Evolutionary conservation across 1,140 invertebrate genomes (phyloP).

Genomic region (Diplogasteroides magnus): DNA sequence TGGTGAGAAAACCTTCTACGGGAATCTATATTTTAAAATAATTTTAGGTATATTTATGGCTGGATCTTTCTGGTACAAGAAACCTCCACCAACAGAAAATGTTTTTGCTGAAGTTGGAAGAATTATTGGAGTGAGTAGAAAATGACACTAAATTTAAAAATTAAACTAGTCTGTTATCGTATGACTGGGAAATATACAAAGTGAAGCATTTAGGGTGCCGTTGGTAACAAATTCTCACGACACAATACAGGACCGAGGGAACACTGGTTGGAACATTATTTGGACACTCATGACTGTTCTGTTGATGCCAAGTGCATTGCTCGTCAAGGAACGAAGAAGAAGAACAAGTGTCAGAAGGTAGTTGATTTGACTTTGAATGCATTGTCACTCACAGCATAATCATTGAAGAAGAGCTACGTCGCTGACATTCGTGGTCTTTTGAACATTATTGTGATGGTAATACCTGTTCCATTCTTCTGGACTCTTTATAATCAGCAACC

Average conservation of each 20-base stretch:
- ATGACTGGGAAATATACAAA: too few relatives aligned
- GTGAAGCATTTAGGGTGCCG: constrained; percentile 57
- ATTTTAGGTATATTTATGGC: constrained; percentile 71
- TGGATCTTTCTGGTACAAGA: constrained; percentile 72
- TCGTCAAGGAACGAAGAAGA: constrained; percentile 24
- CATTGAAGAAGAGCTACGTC: constrained; percentile 60
- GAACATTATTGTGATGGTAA: constrained; percentile 70
- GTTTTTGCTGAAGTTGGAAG: constrained; percentile 71
- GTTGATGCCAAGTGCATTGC: constrained; percentile 61
- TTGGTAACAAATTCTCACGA: constrained; percentile 39
- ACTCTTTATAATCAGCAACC: constrained; percentile 69
- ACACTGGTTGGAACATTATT: constrained; percentile 75
- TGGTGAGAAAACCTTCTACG: constrained; percentile 20
- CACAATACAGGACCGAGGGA: constrained; percentile 59
- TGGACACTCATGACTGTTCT: constrained; percentile 58
- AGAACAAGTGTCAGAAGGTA: constrained; percentile 32
- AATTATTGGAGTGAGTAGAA: constrained; percentile 73
- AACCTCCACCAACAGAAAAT: constrained; percentile 75
- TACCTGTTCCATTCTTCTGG: constrained; percentile 83
- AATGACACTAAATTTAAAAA: not conserved
- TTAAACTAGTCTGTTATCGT: not conserved
- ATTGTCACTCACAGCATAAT: not conserved
- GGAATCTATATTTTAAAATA: constrained; percentile 2
- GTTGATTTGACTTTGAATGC: not conserved
- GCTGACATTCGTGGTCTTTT: constrained; percentile 71